phyloP scores from a whole-genome alignment of 2,113 vertebrate species.

The Vidua macroura region DNA sequence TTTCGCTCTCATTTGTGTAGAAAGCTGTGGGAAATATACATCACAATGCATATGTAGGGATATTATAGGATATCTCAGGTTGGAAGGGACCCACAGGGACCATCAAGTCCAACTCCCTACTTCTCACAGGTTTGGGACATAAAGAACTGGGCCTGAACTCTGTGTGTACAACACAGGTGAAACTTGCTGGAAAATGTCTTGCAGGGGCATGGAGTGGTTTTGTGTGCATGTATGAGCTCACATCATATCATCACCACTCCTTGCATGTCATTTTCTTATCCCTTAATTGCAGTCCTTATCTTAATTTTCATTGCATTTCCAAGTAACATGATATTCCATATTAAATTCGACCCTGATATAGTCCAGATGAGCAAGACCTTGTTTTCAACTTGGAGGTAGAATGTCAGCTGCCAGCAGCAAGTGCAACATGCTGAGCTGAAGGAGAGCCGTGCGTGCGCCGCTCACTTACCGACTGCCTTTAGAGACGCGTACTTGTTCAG shows the following conservation, averaged over 20 bases:
- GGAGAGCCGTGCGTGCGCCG: neutral
- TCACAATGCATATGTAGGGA: neutral
- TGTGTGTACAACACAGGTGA: neutral
- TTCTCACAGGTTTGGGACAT: neutral
- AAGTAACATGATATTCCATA: neutral
- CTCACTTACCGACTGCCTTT: constrained; percentile 93
- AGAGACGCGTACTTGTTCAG: constrained; percentile 96
- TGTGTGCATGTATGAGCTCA: neutral
- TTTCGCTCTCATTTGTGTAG: neutral
- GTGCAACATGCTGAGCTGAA: neutral
- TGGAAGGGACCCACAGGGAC: neutral
- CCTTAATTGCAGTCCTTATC: neutral
- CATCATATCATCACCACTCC: neutral
- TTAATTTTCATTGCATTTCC: neutral
- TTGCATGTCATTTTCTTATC: neutral
- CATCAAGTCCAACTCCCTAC: neutral
- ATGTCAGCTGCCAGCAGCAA: neutral
- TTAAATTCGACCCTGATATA: neutral
- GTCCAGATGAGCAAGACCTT: neutral
- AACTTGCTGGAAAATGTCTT: neutral
- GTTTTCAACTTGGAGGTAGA: neutral
- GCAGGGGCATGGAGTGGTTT: neutral
- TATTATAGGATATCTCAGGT: neutral
- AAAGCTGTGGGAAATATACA: neutral
- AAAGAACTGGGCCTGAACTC: neutral